Conservation (phyloP, 2,888 invertebrate species). For the Piscicola geometra region DNA sequence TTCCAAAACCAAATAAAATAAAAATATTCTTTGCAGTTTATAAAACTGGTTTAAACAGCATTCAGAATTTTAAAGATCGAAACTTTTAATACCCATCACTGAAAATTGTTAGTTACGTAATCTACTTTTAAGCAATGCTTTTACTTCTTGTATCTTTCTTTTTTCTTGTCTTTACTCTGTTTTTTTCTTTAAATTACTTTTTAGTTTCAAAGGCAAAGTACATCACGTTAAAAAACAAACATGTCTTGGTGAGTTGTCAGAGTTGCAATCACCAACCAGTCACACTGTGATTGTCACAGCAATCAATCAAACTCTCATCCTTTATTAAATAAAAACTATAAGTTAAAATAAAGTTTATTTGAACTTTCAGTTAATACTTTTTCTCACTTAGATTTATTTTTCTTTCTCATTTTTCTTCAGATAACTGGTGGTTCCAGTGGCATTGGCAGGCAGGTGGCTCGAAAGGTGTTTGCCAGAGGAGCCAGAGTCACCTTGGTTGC, state of each 20-base stretch:
- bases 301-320: not conserved
- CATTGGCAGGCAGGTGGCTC: conserved; percentile 80
- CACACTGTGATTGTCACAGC: no score
- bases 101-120: no score
- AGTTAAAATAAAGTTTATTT: no score
- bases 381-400: no score
- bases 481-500: conserved; percentile 87
- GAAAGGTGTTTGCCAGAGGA: conserved; percentile 71
- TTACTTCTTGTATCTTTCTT: not conserved
- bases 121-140: not conserved
- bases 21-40: no score
- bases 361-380: no score
- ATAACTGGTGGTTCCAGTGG: conserved; percentile 93
- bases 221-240: not conserved
- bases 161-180: not conserved
- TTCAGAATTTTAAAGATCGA: no score
- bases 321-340: not conserved
- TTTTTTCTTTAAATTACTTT: not conserved
- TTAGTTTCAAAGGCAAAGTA: not conserved
- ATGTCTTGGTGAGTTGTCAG: conserved; percentile 1
- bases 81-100: no score
- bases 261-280: no score
- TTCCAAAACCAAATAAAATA: no score
- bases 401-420: no score
- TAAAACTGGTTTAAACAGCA: no score